Percentiles rank a stretch among this genome's conserved stretches.
Evolutionary conservation across 2,888 invertebrate species (phyloP).

Genomic region (Cosmia pyralina): DNA sequence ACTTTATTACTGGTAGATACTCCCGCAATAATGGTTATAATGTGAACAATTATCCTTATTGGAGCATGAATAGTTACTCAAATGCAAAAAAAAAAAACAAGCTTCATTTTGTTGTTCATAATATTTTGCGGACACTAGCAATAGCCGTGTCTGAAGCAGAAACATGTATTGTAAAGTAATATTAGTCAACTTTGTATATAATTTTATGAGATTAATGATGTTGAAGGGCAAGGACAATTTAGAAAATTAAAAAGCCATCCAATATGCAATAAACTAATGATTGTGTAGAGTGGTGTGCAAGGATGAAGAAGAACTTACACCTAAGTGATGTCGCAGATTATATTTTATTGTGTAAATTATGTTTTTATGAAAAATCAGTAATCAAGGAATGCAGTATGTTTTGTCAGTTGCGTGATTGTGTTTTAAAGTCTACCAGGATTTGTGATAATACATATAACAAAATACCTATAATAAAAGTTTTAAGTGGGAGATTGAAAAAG

Average conservation of each 20-base stretch:
- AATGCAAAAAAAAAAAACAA: conserved; percentile 75
- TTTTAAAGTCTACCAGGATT: conserved; percentile 93
- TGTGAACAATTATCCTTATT: conserved; percentile 80
- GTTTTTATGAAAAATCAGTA: conserved; percentile 89
- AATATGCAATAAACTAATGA: conserved; percentile 89
- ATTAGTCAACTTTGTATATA: conserved; percentile 90
- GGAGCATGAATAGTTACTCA: conserved; percentile 73
- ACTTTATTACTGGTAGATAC: conserved; percentile 91
- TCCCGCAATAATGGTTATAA: conserved; percentile 87
- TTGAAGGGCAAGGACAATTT: conserved; percentile 84
- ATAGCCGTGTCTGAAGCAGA: conserved; percentile 75
- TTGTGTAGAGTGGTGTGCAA: conserved; percentile 88
- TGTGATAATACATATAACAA: conserved; percentile 94
- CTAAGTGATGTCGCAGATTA: conserved; percentile 88
- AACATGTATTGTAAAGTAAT: conserved; percentile 87
- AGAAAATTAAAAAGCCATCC: conserved; percentile 88
- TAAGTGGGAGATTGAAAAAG: conserved; percentile 89
- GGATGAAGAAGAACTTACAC: conserved; percentile 86
- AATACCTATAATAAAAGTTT: conserved; percentile 91
- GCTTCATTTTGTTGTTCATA: conserved; percentile 80
- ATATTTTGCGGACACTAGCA: conserved; percentile 72
- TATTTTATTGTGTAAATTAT: conserved; percentile 90
- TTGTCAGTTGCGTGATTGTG: conserved; percentile 92
- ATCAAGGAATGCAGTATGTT: conserved; percentile 88
- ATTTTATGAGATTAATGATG: conserved; percentile 89